Evolutionary conservation across 2,797 vertebrate species (phyloP), one percentile per base, ranked within the genome.

Genomic region (Craterocephalus amniculus): DNA sequence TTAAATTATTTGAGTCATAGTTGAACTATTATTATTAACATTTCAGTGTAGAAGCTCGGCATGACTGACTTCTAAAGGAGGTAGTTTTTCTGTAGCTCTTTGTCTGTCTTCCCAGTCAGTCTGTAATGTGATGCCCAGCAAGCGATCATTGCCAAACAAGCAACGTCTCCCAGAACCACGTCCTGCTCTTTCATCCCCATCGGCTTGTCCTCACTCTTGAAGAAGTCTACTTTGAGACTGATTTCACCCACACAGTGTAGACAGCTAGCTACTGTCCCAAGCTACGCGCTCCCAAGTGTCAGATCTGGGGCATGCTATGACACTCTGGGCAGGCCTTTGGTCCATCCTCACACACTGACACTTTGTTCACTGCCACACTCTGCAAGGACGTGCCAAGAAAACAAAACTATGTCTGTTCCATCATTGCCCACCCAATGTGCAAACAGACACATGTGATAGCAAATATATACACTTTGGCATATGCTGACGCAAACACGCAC

Each of bases 301-400:
- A 88, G 87, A 90, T 90, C 83, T 89, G 83, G 87, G 82, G 65
- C 85, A 84, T 56, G 75, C 84, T 67, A 76, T 86, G 85, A 87
- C 84, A 87, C 83, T 83, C 49, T 14, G 67, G 43, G 69, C 78
- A 83, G 87, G 80, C 88, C 86, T 87, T 89, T 83, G 81, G 80
- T 80, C 88, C 87, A 66, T 67, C 79, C 84, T 91, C 89, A 85
- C 73, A 87, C 73, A 83, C 84, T 78, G 71, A 84, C 84, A 83
- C 90, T 93, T 87, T 91, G 78, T 85, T 92, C 83, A 45, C 74
- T 68, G 83, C 87, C 91, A 91, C 87, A 83, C 87, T 91, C 86
- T 73, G 26, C 51, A 81, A 63, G 86, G 86, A 94, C 92, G 94
- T 94, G 94, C 88, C 49, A 83, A 65, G 92, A 94, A 95, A 92